Conservation (phyloP, 2,888 invertebrate species). For the Agriopis marginaria region DNA sequence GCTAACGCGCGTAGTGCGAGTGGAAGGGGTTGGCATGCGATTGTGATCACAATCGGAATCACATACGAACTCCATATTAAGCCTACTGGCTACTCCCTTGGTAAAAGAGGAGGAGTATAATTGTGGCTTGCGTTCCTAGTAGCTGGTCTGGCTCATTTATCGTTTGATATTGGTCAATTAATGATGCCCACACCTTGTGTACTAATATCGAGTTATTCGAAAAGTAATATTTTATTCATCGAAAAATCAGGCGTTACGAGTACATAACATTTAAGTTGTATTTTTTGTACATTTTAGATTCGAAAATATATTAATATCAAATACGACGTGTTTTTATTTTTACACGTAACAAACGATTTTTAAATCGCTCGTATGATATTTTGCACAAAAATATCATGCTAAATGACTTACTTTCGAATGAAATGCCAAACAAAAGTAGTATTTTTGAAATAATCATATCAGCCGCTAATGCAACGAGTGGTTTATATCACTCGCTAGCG, state of each 20-base stretch:
- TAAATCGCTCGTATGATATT: too few species aligned
- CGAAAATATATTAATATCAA: constrained; percentile 90
- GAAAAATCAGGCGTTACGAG: constrained; percentile 83
- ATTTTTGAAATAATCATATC: too few species aligned
- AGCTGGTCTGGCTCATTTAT: constrained; percentile 72
- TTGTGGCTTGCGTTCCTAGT: constrained; percentile 79
- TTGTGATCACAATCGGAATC: too few species aligned
- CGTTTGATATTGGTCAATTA: constrained; percentile 80
- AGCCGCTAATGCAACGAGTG: too few species aligned
- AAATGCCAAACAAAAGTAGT: too few species aligned
- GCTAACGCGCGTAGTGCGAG: too few species aligned
- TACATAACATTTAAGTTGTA: constrained; percentile 90
- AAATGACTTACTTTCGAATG: too few species aligned
- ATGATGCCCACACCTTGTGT: constrained; percentile 63
- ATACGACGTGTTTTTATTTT: constrained; percentile 73
- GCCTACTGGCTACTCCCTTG: too few species aligned
- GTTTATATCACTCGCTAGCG: too few species aligned
- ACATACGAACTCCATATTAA: too few species aligned
- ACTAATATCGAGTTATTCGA: constrained; percentile 69
- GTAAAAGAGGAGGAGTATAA: constrained; percentile 60
- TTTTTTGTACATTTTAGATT: constrained; percentile 92
- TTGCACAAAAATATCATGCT: too few species aligned
- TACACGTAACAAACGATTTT: not conserved
- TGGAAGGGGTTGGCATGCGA: too few species aligned
- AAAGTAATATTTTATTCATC: constrained; percentile 74